Conservation (phyloP, 2,113 vertebrate genomes). For the Podarcis raffonei region DNA sequence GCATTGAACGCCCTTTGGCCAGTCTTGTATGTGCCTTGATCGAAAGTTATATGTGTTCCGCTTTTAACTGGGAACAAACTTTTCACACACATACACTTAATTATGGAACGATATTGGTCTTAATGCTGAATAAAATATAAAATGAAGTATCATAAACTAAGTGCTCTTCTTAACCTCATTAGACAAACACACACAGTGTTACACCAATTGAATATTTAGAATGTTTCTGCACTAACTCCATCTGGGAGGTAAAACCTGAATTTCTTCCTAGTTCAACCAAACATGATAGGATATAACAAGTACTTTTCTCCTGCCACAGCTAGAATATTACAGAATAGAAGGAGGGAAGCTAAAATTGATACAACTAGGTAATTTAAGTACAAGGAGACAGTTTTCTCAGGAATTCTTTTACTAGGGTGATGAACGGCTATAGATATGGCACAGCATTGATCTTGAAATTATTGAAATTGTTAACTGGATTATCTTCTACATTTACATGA, state of each 20-base stretch:
- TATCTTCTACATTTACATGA: background rate
- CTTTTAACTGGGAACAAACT: slow-evolving; percentile 95
- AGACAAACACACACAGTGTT: background rate
- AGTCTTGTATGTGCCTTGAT: slow-evolving; percentile 99
- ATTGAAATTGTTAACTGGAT: background rate
- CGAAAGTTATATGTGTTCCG: slow-evolving; percentile 98
- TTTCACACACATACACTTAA: slow-evolving; percentile 92
- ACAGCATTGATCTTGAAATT: background rate
- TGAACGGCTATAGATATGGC: background rate
- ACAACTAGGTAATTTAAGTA: slow-evolving; percentile 29
- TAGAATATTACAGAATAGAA: slow-evolving; percentile 64
- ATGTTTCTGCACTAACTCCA: background rate
- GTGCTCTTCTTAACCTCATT: slow-evolving; percentile 62
- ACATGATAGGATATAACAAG: slow-evolving; percentile 57
- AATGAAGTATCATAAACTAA: slow-evolving; percentile 74
- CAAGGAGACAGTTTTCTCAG: slow-evolving; percentile 28
- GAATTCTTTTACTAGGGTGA: background rate
- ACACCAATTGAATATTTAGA: background rate
- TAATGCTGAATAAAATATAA: slow-evolving; percentile 95
- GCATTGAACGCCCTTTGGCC: slow-evolving; percentile 99
- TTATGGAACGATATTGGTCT: slow-evolving; percentile 95
- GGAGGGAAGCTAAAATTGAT: slow-evolving; percentile 63
- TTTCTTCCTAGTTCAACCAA: slow-evolving; percentile 71
- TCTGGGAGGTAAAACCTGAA: slow-evolving; percentile 56
- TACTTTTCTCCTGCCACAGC: slow-evolving; percentile 69